Evolutionary conservation across 2,797 vertebrate species (phyloP), one percentile per base, ranked within the genome.

Genomic region (Melanotaenia nigrans): DNA sequence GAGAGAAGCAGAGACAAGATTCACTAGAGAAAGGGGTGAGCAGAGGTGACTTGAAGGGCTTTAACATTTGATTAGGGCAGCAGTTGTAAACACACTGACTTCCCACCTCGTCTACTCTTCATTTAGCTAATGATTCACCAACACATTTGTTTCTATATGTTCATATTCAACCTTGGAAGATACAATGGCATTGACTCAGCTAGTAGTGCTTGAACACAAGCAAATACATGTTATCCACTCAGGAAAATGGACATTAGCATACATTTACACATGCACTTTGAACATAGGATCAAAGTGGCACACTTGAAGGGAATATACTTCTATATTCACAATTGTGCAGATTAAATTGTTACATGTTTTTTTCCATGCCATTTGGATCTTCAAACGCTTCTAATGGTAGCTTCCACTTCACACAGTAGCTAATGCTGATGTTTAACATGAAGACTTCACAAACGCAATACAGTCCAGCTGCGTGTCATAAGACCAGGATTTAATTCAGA

Each of bases 31-130:
- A 56, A 74, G 63, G 56, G 77, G 61, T 54, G 65, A 77, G 77
- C 73, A 87, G 85, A 85, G 85, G 87, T 86, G 85, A 90, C 76
- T 86, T 57, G 61, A 82, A 86, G 79, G 80, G 80, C 77, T 89
- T 92, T 92, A 87, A 89, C 81, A 88, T 88, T 87, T 91, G 80
- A 91, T 92, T 89, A 91, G 73, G 62, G 65, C 78, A 81, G 63
- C 40, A 2, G 68, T 81, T 81, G 69, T 75, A 83, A 59, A 79
- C 69, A 88, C 73, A 83, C 73, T 75, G 32, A 53, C 18, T 59
- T 66, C 62, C 70, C 71, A 55, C 73, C 70, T 72, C 30, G 53
- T 83, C 77, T 85, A 67, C 69, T 91, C 81, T 78, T 85, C 84
- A 81, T 84, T 84, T 82, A 79, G 78, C 76, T 72, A 81, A 80